A percentile compares a stretch with the other conserved stretches of the same genome.
These are phyloP conservation scores for Habropoda laboriosa DNA, from an alignment of 1,140 invertebrate genomes.

Conservation along the genomic window DNA sequence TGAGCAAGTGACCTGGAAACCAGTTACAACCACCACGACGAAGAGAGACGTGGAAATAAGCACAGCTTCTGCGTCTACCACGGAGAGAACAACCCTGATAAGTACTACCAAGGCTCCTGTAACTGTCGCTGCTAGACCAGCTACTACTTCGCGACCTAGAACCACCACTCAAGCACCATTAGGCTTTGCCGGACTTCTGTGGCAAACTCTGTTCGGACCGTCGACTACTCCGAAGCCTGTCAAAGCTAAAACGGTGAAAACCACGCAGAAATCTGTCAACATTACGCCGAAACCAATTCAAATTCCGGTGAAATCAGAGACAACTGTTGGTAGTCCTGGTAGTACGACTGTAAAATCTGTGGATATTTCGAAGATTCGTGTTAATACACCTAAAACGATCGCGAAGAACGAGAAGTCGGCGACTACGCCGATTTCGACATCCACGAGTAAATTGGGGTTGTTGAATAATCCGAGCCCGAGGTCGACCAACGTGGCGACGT, in stretches of 20 bases:
- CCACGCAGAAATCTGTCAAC: background rate
- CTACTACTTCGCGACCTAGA: conserved; percentile 60
- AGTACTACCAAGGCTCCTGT: conserved; percentile 63
- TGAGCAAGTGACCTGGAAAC: conserved; percentile 53
- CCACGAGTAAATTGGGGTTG: conserved; percentile 27
- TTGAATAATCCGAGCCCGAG: conserved; percentile 60
- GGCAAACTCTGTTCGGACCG: conserved; percentile 70
- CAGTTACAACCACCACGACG: conserved; percentile 34
- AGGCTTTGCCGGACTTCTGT: conserved; percentile 72
- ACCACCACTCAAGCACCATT: conserved; percentile 55
- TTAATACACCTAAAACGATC: conserved; percentile 33
- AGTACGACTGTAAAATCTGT: conserved; percentile 43
- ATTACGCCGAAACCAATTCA: conserved; percentile 59
- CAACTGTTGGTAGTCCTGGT: background rate
- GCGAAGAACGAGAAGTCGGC: background rate
- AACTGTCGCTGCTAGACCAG: conserved; percentile 65
- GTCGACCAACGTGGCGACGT: conserved; percentile 34
- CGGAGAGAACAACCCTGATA: conserved; percentile 65
- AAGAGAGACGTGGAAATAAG: conserved; percentile 9
- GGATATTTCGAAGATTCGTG: conserved; percentile 51
- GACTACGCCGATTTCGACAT: conserved; percentile 31
- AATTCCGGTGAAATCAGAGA: conserved; percentile 46
- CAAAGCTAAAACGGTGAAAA: conserved; percentile 38
- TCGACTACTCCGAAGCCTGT: conserved; percentile 50
- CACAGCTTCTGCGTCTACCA: background rate